Percentiles rank a stretch among this genome's conserved stretches.
These are phyloP conservation scores for Podarcis cretensis DNA, from an alignment of 2,113 vertebrate species.

Conservation along the genomic window DNA sequence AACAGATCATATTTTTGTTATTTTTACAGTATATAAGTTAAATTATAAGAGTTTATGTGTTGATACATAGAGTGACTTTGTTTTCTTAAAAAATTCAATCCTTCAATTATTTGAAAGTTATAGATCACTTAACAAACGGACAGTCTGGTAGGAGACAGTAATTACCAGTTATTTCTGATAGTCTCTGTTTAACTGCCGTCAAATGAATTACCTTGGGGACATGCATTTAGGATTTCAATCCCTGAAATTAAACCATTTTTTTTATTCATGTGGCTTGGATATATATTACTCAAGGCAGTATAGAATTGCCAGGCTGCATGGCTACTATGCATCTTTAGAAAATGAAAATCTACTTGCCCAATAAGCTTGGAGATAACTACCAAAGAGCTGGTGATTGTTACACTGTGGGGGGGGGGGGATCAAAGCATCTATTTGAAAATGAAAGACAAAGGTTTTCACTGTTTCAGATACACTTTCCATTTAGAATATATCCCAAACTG, in stretches of 20 bases:
- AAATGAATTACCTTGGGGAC: not conserved
- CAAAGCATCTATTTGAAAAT: slow-evolving; percentile 31
- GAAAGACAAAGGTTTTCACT: slow-evolving; percentile 15
- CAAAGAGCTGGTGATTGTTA: slow-evolving; percentile 58
- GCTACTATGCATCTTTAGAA: slow-evolving; percentile 24
- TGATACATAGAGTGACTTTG: slow-evolving; percentile 64
- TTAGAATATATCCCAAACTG: slow-evolving; percentile 25
- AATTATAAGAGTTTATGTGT: slow-evolving; percentile 60
- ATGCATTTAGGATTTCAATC: slow-evolving; percentile 54
- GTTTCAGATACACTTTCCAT: slow-evolving; percentile 31
- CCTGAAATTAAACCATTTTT: slow-evolving; percentile 17
- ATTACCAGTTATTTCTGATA: slow-evolving; percentile 34
- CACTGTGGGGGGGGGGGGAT: not conserved
- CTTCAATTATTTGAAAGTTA: slow-evolving; percentile 5
- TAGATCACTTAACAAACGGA: slow-evolving; percentile 13
- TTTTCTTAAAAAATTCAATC: slow-evolving; percentile 30
- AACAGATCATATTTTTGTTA: slow-evolving; percentile 62
- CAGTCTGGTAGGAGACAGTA: slow-evolving; percentile 20
- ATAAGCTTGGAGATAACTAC: not conserved
- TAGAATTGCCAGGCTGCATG: slow-evolving; percentile 10
- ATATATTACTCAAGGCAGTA: slow-evolving; percentile 21
- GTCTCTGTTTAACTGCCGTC: slow-evolving; percentile 15
- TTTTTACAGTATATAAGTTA: slow-evolving; percentile 36
- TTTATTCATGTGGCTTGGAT: slow-evolving; percentile 41
- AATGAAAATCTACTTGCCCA: slow-evolving; percentile 12